Conservation (phyloP, 2,113 vertebrate species). For the Antechinus stuartii region DNA sequence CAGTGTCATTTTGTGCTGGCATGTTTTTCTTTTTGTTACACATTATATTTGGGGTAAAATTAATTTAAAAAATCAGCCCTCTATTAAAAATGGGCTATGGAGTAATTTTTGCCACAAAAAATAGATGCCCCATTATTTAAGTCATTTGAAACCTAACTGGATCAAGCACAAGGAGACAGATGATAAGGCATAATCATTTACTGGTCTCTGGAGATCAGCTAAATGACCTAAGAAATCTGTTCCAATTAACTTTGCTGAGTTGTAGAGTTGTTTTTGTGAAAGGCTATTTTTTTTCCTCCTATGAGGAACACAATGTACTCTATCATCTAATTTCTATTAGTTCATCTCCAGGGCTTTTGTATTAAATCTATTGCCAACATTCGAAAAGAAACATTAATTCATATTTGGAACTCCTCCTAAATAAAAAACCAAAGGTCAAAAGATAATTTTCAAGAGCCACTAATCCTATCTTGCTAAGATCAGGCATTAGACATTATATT, state of each 20-base stretch:
- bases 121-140: constrained; percentile 25
- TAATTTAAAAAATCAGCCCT: constrained; percentile 23
- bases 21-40: constrained; percentile 21
- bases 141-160: constrained; percentile 33
- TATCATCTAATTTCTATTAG: constrained; percentile 50
- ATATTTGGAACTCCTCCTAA: constrained; percentile 47
- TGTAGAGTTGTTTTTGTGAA: constrained; percentile 27
- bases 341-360: constrained; percentile 58
- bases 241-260: constrained; percentile 42
- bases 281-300: background rate
- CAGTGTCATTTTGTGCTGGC: constrained; percentile 22
- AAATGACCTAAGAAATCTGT: constrained; percentile 47
- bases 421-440: constrained; percentile 49
- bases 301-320: constrained; percentile 24
- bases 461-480: constrained; percentile 42
- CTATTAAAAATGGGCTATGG: constrained; percentile 15
- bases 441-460: constrained; percentile 26
- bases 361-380: constrained; percentile 51
- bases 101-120: constrained; percentile 45
- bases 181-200: constrained; percentile 45
- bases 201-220: constrained; percentile 18
- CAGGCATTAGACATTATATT: constrained; percentile 41
- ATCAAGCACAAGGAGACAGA: constrained; percentile 35
- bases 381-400: constrained; percentile 59
- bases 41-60: constrained; percentile 27